Conservation (phyloP, 2,888 invertebrate species). For the Hartigia nigra region DNA sequence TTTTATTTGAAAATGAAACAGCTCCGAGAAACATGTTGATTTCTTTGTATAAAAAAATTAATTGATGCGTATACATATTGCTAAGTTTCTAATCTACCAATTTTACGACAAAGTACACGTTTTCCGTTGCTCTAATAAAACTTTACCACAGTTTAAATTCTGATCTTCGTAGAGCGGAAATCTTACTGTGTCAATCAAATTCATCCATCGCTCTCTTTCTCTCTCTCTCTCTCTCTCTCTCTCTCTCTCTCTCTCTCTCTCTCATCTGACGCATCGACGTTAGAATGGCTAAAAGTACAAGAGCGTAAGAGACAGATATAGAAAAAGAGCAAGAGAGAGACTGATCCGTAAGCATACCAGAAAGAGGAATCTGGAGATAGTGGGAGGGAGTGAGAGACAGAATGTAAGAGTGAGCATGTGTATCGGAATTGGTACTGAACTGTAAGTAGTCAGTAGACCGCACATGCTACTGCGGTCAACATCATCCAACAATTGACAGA, state of each 20-base stretch:
- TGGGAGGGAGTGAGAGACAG: not conserved
- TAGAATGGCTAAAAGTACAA: not conserved
- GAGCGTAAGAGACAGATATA: not conserved
- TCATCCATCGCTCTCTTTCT: not conserved
- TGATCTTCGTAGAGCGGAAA: not conserved
- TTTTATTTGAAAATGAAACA: not conserved
- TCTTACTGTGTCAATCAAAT: not conserved
- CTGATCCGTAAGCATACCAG: not conserved
- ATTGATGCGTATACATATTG: too few relatives aligned
- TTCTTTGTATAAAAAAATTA: not conserved
- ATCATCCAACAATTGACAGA: not conserved
- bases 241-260: too few relatives aligned
- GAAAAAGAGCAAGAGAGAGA: not conserved
- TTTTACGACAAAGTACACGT: not conserved
- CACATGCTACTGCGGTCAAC: slow-evolving; percentile 2
- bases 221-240: not conserved
- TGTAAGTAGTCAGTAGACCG: not conserved
- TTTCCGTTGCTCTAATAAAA: not conserved
- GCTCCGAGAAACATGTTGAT: not conserved
- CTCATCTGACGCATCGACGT: not conserved
- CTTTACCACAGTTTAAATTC: not conserved
- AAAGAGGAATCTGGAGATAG: not conserved
- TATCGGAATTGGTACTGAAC: not conserved
- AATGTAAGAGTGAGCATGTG: not conserved
- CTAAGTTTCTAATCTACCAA: not conserved